These are phyloP conservation scores for Platycheirus albimanus DNA, from an alignment of 2,888 invertebrate species.

Conservation along the genomic window DNA sequence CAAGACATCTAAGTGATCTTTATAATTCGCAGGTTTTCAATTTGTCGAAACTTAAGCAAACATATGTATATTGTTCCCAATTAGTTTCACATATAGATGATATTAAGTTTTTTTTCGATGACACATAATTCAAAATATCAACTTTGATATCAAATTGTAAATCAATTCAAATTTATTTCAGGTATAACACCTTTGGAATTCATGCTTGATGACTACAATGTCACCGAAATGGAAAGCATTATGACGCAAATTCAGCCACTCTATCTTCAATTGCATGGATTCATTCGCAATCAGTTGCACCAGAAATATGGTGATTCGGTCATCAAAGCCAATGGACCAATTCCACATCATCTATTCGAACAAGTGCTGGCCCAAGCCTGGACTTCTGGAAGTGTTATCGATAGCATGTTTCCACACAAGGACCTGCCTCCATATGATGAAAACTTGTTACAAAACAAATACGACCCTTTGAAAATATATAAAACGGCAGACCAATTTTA, in stretches of 20 bases:
- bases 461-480: conserved; percentile 1
- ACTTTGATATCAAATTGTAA: no score
- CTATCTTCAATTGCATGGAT: conserved; percentile 85
- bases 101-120: no score
- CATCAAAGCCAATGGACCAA: conserved; percentile 86
- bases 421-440: conserved; percentile 11
- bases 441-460: neutral
- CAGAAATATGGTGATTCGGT: conserved; percentile 83
- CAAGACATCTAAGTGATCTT: no score
- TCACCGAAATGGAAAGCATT: conserved; percentile 85
- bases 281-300: no score
- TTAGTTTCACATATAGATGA: no score
- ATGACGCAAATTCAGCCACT: conserved; percentile 89
- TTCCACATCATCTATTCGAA: conserved; percentile 85
- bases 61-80: no score
- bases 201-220: neutral
- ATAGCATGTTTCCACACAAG: conserved; percentile 1
- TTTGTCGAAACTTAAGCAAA: no score
- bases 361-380: conserved; percentile 11
- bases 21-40: no score
- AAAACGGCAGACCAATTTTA: conserved; percentile 35
- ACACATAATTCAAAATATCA: no score
- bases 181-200: neutral
- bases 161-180: no score
- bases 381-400: conserved; percentile 23